Percentiles rank a stretch among this genome's conserved stretches.
phyloP scores from a whole-genome alignment of 2,888 invertebrate genomes.

The Apodemia zela region DNA sequence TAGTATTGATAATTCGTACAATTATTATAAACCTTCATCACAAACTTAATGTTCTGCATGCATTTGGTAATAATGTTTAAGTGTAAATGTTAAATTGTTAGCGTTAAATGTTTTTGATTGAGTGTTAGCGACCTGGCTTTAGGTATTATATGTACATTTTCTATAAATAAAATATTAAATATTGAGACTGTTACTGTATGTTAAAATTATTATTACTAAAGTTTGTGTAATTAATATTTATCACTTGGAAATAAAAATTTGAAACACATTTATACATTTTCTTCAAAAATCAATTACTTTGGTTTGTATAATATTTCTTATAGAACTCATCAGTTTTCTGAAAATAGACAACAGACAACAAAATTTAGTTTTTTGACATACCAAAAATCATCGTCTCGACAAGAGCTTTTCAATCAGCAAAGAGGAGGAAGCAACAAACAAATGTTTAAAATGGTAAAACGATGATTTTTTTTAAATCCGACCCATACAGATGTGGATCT shows the following conservation, averaged over 20 bases:
- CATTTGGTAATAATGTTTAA: slow-evolving; percentile 12
- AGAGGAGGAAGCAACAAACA: too few relatives aligned
- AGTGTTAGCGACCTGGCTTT: slow-evolving; percentile 12
- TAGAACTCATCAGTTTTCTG: too few relatives aligned
- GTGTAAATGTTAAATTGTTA: slow-evolving; percentile 16
- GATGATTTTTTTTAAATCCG: too few relatives aligned
- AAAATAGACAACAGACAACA: too few relatives aligned
- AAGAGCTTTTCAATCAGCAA: too few relatives aligned
- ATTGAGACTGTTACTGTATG: slow-evolving; percentile 14
- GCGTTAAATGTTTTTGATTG: slow-evolving; percentile 10
- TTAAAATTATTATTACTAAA: slow-evolving; percentile 13
- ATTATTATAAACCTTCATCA: slow-evolving; percentile 14
- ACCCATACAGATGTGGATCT: too few relatives aligned
- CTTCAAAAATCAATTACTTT: background rate
- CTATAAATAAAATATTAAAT: slow-evolving; percentile 12
- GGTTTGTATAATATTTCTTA: too few relatives aligned
- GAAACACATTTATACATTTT: slow-evolving; percentile 1
- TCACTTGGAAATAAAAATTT: slow-evolving; percentile 6
- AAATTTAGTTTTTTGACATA: too few relatives aligned
- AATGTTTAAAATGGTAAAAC: too few relatives aligned
- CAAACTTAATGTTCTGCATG: slow-evolving; percentile 16
- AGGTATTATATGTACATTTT: slow-evolving; percentile 12
- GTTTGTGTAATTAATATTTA: slow-evolving; percentile 11
- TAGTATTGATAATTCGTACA: background rate
- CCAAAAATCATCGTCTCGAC: too few relatives aligned